Base-by-base conservation (phyloP, 2,113 vertebrate species). In the Phasianus colchicus region DNA sequence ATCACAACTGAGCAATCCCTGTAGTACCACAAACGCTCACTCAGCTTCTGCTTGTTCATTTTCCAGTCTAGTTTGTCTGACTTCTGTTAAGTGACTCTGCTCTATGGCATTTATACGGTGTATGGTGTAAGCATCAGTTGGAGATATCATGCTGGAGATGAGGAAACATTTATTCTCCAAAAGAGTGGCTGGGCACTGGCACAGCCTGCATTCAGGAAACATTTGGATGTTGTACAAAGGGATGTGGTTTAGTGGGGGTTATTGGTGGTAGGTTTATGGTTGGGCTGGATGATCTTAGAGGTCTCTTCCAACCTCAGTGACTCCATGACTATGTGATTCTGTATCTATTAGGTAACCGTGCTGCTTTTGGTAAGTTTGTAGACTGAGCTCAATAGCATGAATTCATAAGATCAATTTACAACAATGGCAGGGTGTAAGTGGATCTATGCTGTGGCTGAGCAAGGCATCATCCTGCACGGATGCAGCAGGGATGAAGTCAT, bases 401-500 rank as follows among this genome's bases (percentile, higher is more conserved):
- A 21, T 22, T 12, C 29, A 19, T 34, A 32, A 63, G 55, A 65
- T 20, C 29, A 11, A 30, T 66, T 36, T 9, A 13, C n/a, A 11
- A 1, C 60, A 38, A 10, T 16, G 60, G 25, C 36, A 36, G 8
- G 32, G 64, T 24, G 32, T 1, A 34, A 71, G 1, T 16, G 66
- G 38, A n/a, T 19, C 29, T 7, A 2, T 13, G 70, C 29, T 18
- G 6, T 60, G 76, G 72, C 47, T 88, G 14, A 24, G 30, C 42
- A 13, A 5, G 22, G 43, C 40, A 8, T 30, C 27, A 1, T 22
- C 66, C 57, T 47, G 47, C 47, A 1, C 0, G 38, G 38, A 38
- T 38, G 48, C 55, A 10, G 32, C 4, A 5, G 84, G 52, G 10
- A 9, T 0, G 0, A 34, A 2, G 4, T 0, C 0, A 36, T 29